These are phyloP conservation scores for Dreissena rostriformis DNA, from an alignment of 1,140 invertebrate genomes.

Conservation along the genomic window DNA sequence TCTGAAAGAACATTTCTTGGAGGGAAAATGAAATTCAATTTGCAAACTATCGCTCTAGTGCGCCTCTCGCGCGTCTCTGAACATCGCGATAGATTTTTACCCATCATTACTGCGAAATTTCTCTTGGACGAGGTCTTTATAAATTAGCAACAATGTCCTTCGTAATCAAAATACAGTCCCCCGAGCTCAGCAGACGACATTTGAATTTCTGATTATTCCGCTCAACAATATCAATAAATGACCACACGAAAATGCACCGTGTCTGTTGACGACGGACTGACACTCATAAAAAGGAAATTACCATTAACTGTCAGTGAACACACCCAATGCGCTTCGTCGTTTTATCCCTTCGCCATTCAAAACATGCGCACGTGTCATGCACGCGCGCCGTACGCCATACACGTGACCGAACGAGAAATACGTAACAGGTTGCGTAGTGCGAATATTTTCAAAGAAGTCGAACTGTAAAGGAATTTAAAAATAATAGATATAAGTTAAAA, in stretches of 20 bases:
- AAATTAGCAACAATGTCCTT: conserved; percentile 77
- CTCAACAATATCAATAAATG: not conserved
- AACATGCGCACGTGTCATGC: too few species aligned
- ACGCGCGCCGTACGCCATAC: too few species aligned
- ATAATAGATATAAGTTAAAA: too few species aligned
- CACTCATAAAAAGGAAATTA: too few species aligned
- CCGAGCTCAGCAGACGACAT: conserved; percentile 36
- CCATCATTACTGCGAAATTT: conserved; percentile 61
- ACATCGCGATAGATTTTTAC: conserved; percentile 62
- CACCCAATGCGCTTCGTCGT: too few species aligned
- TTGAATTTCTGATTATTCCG: conserved; percentile 12
- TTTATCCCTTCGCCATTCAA: too few species aligned
- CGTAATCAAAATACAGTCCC: conserved; percentile 66
- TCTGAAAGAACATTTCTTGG: conserved; percentile 27
- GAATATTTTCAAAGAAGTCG: too few species aligned
- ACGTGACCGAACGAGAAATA: too few species aligned
- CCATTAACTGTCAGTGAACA: too few species aligned
- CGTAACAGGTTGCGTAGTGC: too few species aligned
- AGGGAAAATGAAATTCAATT: conserved; percentile 54
- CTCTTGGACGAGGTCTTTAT: conserved; percentile 58
- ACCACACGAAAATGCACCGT: not conserved
- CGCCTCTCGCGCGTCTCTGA: conserved; percentile 54
- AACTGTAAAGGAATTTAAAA: too few species aligned
- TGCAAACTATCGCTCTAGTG: conserved; percentile 47
- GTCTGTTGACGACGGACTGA: too few species aligned